Base-by-base conservation (phyloP, 2,797 vertebrate species). In the Pterois miles region DNA sequence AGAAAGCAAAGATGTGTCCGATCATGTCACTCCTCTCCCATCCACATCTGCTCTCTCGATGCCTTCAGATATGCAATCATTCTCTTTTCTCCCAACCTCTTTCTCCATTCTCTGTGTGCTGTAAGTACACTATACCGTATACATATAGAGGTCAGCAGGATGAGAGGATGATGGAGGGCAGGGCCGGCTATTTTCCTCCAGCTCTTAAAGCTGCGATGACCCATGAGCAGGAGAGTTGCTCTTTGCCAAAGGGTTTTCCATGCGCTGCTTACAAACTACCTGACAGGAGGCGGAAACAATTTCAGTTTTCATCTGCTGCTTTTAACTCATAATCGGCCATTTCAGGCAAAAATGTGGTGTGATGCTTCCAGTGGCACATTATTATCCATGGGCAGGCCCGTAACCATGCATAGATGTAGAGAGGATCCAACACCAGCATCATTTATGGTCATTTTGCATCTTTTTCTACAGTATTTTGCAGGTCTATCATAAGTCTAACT, bases 81-180 rank as follows among this genome's bases (percentile, higher is more conserved):
- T 88, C 86, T 78, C 80, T 73, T 66, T 48, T 40, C 71, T 25
- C n/a, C 13, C 63, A 43, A 31, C 36, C 4, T 56, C 65, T 54
- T 33, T 56, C 71, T 23, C 70, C 36, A 34, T 71, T 71, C 83
- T 83, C 77, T 36, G 67, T 80, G 72, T 79, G 81, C 81, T 80
- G 76, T 90, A 88, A 93, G 87, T 92, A 91, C 79, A 87, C 90
- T 87, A 91, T 87, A 87, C 68, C 58, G 76, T 82, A 43, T 43
- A 84, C 33, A 80, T 73, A 70, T 23, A 62, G 89, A 91, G 91
- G 90, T 93, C 88, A 89, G 86, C 34, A 0, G 89, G 91, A 92
- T 88, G 91, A 93, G 91, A 88, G 93, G 91, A 92, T 92, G 91
- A 92, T 93, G 87, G 88, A 92, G 86, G 85, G 82, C 86, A 91